Base-by-base conservation (phyloP, 1,140 invertebrate genomes). In the Heliconius eleuchia region DNA sequence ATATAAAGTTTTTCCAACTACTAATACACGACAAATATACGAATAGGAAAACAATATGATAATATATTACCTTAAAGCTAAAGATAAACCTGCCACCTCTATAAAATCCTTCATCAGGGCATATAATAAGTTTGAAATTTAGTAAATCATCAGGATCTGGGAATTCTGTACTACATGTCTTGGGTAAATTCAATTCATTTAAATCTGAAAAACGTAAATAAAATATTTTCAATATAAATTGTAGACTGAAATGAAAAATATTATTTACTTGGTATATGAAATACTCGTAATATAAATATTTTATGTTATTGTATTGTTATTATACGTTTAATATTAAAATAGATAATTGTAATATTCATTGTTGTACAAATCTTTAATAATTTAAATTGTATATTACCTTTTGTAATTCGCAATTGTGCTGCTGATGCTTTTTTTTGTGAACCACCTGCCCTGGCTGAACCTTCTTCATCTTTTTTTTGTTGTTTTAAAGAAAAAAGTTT, bases 71-170 rank as follows among this genome's bases (percentile, higher is more conserved):
- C 96, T 98, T 99, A 95, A 99, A 99, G 95, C 98, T 99, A 96
- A 99, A 99, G 84, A 97, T 96, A 95, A 99, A 99, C 94, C 97
- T 96, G 77, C 99, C 99, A 85, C 97, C 97, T 96, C 97, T 96
- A 93, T 99, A 99, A 94, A 99, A 99, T 75, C 99, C 99, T 97
- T 99, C 99, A 96, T 99, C 99, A 81, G 99, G 99, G 92, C 97
- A 98, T 91, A 99, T 99, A 76, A 98, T 97, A 85, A 99, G 95
- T 96, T 99, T 99, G 94, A 99, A 99, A 94, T 97, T 98, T 83
- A 99, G 96, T 87, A 99, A 96, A 95, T 99, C 99, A 96, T 99
- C 98, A 82, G 97, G 97, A 95, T 99, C 98, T 79, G 98, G 98
- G 94, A 99, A 99, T 92, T 99, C 98, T 88, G 98, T 99, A 87